Conservation (phyloP, 2,888 invertebrate genomes). For the Sphinx pinastri region DNA sequence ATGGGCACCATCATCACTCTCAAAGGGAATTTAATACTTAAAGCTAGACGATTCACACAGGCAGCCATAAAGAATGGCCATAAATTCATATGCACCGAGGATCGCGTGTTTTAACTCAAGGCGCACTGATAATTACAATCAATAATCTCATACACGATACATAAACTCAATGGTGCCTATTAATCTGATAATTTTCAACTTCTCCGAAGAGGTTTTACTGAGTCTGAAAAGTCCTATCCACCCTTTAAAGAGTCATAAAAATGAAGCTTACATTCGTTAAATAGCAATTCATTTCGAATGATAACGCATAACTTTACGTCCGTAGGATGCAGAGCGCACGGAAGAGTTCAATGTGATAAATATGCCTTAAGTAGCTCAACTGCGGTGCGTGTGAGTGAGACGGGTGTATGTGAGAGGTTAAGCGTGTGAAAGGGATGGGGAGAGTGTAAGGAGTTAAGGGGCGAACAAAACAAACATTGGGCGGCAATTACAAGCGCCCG, state of each 20-base stretch:
- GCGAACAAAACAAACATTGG: constrained; percentile 38
- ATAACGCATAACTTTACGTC: constrained; percentile 40
- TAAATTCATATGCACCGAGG: constrained; percentile 31
- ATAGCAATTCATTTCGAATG: constrained; percentile 11
- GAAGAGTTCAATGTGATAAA: constrained; percentile 66
- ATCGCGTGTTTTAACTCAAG: constrained; percentile 42
- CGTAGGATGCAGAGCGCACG: constrained; percentile 36
- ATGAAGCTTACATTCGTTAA: constrained; percentile 9
- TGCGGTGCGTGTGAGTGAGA: constrained; percentile 43
- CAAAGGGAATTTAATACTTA: constrained; percentile 19
- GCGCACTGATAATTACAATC: constrained; percentile 77
- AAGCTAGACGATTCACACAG: constrained; percentile 19
- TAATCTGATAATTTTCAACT: constrained; percentile 26
- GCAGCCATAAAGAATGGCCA: constrained; percentile 28
- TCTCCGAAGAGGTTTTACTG: background rate
- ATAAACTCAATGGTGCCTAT: constrained; percentile 25
- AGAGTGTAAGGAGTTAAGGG: constrained; percentile 32
- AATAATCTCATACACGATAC: constrained; percentile 58
- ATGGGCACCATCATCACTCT: constrained; percentile 22
- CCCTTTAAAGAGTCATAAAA: constrained; percentile 1
- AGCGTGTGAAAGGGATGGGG: constrained; percentile 9
- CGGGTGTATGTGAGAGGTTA: background rate
- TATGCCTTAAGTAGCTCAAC: constrained; percentile 64
- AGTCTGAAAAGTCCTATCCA: constrained; percentile 1
- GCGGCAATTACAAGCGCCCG: constrained; percentile 30